Percentiles rank a stretch among this genome's conserved stretches.
Evolutionary conservation across 2,888 invertebrate species (phyloP).

Genomic region (Psococerastis gibbosa): DNA sequence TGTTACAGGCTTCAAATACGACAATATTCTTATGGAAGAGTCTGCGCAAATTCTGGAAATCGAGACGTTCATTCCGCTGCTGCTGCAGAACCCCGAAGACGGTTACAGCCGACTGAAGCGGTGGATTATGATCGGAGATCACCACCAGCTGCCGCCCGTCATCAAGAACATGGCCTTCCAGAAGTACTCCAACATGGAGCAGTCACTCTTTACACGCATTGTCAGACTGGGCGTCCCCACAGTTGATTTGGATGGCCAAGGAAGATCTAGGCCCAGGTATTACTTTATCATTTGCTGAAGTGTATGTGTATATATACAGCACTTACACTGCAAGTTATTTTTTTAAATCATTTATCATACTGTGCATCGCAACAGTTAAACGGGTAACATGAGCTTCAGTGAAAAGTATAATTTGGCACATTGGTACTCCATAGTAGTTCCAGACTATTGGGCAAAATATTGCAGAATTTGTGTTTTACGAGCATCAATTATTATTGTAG

Average conservation of each 20-base stretch:
- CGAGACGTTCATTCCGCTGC: conserved; percentile 94
- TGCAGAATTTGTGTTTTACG: too few relatives aligned
- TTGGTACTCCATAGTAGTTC: too few relatives aligned
- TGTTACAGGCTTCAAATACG: conserved; percentile 71
- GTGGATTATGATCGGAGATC: conserved; percentile 99
- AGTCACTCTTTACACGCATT: conserved; percentile 90
- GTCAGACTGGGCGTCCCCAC: conserved; percentile 93
- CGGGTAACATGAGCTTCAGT: too few relatives aligned
- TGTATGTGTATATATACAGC: too few relatives aligned
- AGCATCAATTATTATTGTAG: too few relatives aligned
- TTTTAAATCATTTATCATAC: conserved; percentile 8
- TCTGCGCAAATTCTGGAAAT: conserved; percentile 98
- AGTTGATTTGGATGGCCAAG: conserved; percentile 93
- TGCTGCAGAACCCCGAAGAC: conserved; percentile 96
- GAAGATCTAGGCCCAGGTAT: conserved; percentile 71
- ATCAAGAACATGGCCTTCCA: conserved; percentile 99
- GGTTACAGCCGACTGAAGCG: conserved; percentile 88
- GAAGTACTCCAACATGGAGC: conserved; percentile 99
- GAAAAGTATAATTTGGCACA: too few relatives aligned
- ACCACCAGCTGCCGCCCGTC: conserved; percentile 96
- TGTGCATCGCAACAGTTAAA: neutral
- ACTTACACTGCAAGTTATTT: conserved; percentile 14
- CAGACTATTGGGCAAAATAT: too few relatives aligned
- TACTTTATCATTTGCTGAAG: conserved; percentile 9
- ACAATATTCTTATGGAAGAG: conserved; percentile 99